A percentile compares a stretch with the other conserved stretches of the same genome.
Evolutionary conservation across 1,140 invertebrate genomes (phyloP).

Genomic region (Panagrolaimus sp.): DNA sequence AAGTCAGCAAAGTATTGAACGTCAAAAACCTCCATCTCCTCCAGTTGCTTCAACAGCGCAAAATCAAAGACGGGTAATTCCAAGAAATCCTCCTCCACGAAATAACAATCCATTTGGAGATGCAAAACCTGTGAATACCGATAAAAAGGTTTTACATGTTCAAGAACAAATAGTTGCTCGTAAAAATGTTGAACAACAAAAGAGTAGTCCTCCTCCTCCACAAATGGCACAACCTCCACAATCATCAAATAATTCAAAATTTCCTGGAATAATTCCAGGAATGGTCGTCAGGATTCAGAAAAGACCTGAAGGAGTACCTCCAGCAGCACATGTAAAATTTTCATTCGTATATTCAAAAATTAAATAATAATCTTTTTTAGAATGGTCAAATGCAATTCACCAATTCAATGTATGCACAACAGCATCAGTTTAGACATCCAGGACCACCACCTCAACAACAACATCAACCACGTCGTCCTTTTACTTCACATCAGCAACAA

Average conservation of each 20-base stretch:
- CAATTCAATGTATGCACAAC: too few species aligned
- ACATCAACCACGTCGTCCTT: too few species aligned
- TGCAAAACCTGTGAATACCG: conserved; percentile 25
- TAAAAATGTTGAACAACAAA: not conserved
- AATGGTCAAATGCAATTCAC: too few species aligned
- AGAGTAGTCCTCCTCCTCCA: not conserved
- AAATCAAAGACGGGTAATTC: not conserved
- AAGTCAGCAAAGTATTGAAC: not conserved
- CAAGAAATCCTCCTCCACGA: not conserved
- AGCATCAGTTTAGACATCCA: too few species aligned
- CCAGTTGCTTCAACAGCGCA: not conserved
- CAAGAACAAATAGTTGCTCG: not conserved
- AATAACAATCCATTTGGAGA: conserved; percentile 25
- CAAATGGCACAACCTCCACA: not conserved
- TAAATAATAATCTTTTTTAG: too few species aligned
- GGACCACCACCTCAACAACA: not conserved
- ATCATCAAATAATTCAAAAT: too few species aligned
- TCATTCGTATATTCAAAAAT: not conserved
- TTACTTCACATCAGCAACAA: too few species aligned
- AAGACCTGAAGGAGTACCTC: not conserved
- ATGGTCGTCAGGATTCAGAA: not conserved
- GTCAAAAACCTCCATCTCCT: not conserved
- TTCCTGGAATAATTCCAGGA: too few species aligned
- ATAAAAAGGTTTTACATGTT: conserved; percentile 9
- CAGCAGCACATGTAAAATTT: not conserved